Percentiles rank a stretch among this genome's conserved stretches.
These are phyloP conservation scores for Leptothorax acervorum DNA, from an alignment of 2,888 invertebrate genomes.

Conservation along the genomic window DNA sequence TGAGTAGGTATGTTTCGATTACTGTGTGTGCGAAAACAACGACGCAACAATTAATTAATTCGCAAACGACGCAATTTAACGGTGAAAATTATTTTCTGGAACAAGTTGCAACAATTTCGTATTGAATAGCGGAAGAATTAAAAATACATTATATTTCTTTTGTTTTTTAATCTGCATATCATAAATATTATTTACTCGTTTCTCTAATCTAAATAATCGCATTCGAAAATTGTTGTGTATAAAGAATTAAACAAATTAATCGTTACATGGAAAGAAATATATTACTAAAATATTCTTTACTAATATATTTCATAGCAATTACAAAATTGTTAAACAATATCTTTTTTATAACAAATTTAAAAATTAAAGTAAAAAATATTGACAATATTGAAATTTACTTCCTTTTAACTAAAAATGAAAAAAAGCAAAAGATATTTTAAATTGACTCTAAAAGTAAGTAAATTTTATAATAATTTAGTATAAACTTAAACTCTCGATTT, in stretches of 20 bases:
- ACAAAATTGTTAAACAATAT: background rate
- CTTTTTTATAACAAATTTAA: background rate
- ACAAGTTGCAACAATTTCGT: background rate
- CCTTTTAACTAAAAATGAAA: background rate
- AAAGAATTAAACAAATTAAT: background rate
- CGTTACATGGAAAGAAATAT: background rate
- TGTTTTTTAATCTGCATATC: background rate
- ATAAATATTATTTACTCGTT: background rate
- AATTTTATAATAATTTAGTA: background rate
- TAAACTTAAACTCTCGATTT: background rate
- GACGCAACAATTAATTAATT: slow-evolving; percentile 5
- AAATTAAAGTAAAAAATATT: background rate
- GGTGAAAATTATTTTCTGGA: background rate
- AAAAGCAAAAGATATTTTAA: background rate
- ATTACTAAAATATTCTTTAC: background rate
- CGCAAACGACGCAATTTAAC: background rate
- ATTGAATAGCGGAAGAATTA: background rate
- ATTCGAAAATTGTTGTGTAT: background rate
- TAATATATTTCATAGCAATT: background rate
- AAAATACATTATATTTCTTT: background rate
- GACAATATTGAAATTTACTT: background rate
- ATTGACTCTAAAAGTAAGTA: background rate
- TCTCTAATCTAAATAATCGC: background rate
- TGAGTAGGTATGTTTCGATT: background rate
- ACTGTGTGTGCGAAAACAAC: background rate